A percentile compares a stretch with the other conserved stretches of the same genome.
Evolutionary conservation across 2,797 vertebrate species (phyloP).

Genomic region (Moxostoma hubbsi): DNA sequence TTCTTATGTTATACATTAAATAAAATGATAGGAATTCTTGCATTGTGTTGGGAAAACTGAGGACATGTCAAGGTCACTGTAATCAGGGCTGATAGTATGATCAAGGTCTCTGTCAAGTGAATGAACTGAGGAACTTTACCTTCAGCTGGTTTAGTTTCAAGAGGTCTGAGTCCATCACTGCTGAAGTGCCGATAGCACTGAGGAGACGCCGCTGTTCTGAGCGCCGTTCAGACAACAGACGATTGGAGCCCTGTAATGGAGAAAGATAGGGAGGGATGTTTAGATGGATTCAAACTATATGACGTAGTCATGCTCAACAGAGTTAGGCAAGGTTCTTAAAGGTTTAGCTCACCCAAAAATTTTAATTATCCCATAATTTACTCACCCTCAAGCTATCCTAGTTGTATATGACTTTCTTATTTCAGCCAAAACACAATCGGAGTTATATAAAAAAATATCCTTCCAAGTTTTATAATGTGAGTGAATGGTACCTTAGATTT

Average conservation of each 20-base stretch:
- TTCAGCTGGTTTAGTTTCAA: constrained; percentile 94
- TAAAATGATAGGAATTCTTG: neutral
- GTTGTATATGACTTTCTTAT: no score
- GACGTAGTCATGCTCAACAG: neutral
- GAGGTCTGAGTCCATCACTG: constrained; percentile 89
- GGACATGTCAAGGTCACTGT: neutral
- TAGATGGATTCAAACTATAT: neutral
- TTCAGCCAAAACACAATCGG: no score
- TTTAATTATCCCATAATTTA: no score
- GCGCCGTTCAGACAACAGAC: constrained; percentile 86
- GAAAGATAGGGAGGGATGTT: neutral
- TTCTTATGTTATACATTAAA: neutral
- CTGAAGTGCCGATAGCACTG: constrained; percentile 87
- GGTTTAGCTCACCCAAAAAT: no score
- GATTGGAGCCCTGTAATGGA: constrained; percentile 81
- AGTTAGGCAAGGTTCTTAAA: no score
- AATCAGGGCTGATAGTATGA: constrained; percentile 9
- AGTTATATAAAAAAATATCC: no score
- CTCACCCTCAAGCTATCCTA: no score
- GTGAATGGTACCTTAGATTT: no score
- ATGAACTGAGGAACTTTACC: constrained; percentile 67
- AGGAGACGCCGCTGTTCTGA: constrained; percentile 91
- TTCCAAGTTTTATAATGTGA: no score
- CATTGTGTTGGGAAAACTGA: neutral
- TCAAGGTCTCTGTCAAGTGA: neutral